Percentiles rank a stretch among this genome's conserved stretches.
These are phyloP conservation scores for Taxidea taxus DNA, from an alignment of 2,113 vertebrate genomes.

Conservation along the genomic window DNA sequence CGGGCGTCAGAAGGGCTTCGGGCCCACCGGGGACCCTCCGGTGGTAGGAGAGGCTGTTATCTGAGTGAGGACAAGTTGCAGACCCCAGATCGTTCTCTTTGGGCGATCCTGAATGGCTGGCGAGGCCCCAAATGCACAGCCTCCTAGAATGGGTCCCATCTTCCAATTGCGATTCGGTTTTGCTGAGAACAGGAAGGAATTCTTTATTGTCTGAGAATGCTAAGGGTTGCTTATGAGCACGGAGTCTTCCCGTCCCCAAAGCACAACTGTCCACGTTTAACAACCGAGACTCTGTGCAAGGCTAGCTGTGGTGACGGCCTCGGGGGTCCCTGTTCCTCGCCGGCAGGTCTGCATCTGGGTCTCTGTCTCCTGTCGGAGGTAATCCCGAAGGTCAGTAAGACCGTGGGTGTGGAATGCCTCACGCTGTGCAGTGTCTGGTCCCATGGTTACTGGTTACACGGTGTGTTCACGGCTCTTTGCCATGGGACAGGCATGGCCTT, in stretches of 20 bases:
- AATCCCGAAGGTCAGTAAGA: background rate
- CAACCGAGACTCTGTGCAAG: background rate
- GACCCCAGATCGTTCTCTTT: no score
- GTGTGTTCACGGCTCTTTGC: rapidly evolving
- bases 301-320: background rate
- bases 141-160: rapidly evolving
- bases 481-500: rapidly evolving
- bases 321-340: background rate
- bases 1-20: rapidly evolving
- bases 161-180: rapidly evolving
- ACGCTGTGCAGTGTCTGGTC: rapidly evolving
- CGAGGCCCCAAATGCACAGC: rapidly evolving
- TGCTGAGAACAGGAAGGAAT: background rate
- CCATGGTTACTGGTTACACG: rapidly evolving
- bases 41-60: background rate
- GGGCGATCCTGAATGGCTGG: background rate
- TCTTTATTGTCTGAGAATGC: background rate
- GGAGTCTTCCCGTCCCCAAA: background rate
- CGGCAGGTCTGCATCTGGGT: background rate
- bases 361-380: background rate
- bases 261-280: rapidly evolving
- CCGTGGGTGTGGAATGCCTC: rapidly evolving
- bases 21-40: background rate
- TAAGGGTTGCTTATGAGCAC: background rate
- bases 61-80: background rate